Conservation (phyloP, 2,797 vertebrate genomes). For the Anomalospiza imberbis region DNA sequence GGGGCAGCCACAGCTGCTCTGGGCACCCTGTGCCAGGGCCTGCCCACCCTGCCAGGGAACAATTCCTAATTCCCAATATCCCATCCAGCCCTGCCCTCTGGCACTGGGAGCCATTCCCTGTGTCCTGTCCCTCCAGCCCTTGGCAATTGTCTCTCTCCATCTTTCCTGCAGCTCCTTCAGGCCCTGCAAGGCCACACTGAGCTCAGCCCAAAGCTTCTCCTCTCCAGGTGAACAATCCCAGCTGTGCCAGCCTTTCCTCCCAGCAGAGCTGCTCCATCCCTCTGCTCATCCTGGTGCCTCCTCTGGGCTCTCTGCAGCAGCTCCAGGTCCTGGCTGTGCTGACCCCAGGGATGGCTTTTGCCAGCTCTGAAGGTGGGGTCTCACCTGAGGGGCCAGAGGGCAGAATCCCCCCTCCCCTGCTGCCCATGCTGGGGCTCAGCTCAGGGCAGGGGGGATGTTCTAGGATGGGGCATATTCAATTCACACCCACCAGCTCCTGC, state of each 20-base stretch:
- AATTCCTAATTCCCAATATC: too few species aligned
- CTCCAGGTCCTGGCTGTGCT: not conserved
- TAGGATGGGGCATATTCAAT: not conserved
- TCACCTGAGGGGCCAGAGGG: not conserved
- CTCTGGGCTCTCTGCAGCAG: not conserved
- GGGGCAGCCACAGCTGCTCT: too few species aligned
- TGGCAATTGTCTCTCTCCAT: too few species aligned
- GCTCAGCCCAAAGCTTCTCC: too few species aligned
- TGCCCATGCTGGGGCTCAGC: not conserved
- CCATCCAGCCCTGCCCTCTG: too few species aligned
- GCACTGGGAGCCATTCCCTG: too few species aligned
- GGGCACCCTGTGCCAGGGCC: too few species aligned
- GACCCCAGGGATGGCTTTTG: not conserved
- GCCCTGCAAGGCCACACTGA: too few species aligned
- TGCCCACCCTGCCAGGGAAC: too few species aligned
- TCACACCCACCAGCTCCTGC: not conserved
- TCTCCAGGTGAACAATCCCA: too few species aligned
- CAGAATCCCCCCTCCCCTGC: not conserved
- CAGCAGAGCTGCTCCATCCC: not conserved
- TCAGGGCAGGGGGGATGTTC: not conserved
- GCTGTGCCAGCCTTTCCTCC: not conserved
- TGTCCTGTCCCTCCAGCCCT: too few species aligned
- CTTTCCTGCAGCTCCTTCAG: too few species aligned
- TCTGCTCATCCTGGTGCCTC: not conserved
- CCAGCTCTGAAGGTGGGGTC: not conserved